Evolutionary conservation across 2,888 invertebrate genomes (phyloP).

Genomic region (Hypena proboscidalis): DNA sequence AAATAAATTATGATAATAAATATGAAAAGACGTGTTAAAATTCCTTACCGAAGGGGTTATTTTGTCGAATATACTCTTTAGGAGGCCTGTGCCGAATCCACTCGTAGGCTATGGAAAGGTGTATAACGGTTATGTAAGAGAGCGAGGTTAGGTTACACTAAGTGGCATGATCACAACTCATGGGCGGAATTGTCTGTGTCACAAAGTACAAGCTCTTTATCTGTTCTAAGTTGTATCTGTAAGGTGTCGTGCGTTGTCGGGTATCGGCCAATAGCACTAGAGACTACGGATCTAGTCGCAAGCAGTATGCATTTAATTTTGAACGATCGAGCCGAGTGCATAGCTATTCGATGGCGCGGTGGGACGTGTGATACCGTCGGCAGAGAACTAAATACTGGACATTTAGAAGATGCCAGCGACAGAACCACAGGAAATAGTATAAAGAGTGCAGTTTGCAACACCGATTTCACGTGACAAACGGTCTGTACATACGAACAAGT

Average conservation of each 20-base stretch:
- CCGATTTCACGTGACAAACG: conserved; percentile 73
- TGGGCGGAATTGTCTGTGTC: conserved; percentile 81
- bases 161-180: conserved; percentile 74
- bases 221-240: conserved; percentile 78
- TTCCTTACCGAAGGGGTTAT: conserved; percentile 86
- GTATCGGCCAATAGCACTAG: conserved; percentile 84
- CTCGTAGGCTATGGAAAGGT: conserved; percentile 85
- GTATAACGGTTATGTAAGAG: conserved; percentile 85
- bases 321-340: conserved; percentile 82
- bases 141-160: conserved; percentile 78
- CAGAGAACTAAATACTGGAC: conserved; percentile 75
- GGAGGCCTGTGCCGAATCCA: conserved; percentile 86
- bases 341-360: conserved; percentile 81
- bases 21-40: conserved; percentile 83
- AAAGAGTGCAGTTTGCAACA: conserved; percentile 86
- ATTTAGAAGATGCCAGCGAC: conserved; percentile 80
- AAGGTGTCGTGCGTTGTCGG: conserved; percentile 82
- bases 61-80: conserved; percentile 87
- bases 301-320: conserved; percentile 83
- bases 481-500: conserved; percentile 43
- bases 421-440: conserved; percentile 83
- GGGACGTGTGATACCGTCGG: conserved; percentile 73
- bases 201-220: conserved; percentile 85
- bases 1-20: conserved; percentile 65
- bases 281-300: conserved; percentile 84